Evolutionary conservation across 2,797 vertebrate genomes (phyloP).

Genomic region (Anas bernieri): DNA sequence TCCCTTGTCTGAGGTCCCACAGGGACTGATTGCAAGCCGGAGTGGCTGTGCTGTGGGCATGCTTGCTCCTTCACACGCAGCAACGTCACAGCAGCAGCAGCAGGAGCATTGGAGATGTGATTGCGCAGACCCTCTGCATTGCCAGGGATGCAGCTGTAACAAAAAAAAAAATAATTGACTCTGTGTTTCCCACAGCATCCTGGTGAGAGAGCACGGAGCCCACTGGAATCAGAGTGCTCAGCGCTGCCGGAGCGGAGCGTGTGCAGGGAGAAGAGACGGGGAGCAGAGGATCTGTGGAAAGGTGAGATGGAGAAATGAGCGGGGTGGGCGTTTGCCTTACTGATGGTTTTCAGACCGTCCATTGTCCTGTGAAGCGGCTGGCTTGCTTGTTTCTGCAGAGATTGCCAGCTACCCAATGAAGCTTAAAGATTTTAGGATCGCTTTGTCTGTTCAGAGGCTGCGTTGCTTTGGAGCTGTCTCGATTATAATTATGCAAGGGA

Average conservation of each 20-base stretch:
- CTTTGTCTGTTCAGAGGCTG: slow-evolving; percentile 14
- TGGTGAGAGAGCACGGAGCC: background rate
- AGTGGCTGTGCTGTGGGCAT: slow-evolving; percentile 60
- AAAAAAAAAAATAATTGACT: slow-evolving; percentile 24
- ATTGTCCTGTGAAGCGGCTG: rapidly evolving
- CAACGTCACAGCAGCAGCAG: slow-evolving; percentile 76
- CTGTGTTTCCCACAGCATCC: slow-evolving; percentile 31
- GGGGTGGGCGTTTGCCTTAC: background rate
- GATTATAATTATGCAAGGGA: background rate
- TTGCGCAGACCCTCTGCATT: slow-evolving; percentile 81
- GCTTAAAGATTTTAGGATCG: background rate
- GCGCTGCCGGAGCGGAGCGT: background rate
- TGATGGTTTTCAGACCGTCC: background rate
- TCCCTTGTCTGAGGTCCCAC: slow-evolving; percentile 31
- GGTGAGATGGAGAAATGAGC: slow-evolving; percentile 54
- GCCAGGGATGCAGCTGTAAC: slow-evolving; percentile 76
- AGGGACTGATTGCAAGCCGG: slow-evolving; percentile 48
- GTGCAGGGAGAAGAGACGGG: background rate
- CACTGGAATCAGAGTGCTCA: background rate
- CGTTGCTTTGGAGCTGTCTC: background rate
- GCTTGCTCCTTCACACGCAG: slow-evolving; percentile 57
- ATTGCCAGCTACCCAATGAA: background rate
- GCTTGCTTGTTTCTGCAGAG: background rate
- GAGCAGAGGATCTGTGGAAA: slow-evolving; percentile 41
- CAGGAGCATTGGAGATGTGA: slow-evolving; percentile 64